Percentiles rank a stretch among this genome's conserved stretches.
These are phyloP conservation scores for Mugil cephalus DNA, from an alignment of 2,113 vertebrate genomes.

Conservation along the genomic window DNA sequence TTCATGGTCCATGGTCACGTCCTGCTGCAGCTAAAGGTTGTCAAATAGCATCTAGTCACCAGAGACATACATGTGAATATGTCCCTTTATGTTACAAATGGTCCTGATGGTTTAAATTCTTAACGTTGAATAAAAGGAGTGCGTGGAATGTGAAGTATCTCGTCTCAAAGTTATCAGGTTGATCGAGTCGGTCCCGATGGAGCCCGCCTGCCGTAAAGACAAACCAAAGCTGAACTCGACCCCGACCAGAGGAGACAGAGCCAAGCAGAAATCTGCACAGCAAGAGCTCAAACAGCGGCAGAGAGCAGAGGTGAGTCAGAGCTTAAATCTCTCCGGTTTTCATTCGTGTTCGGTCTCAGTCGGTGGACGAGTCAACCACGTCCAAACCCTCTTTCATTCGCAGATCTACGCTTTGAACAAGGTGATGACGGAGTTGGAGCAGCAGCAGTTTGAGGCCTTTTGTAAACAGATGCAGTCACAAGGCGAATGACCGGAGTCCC, in stretches of 20 bases:
- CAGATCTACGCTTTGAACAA: conserved; percentile 97
- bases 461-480: conserved; percentile 96
- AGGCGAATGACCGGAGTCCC: conserved; percentile 85
- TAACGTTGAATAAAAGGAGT: neutral
- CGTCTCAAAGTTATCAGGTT: neutral
- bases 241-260: conserved; percentile 88
- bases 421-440: conserved; percentile 97
- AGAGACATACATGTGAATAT: too few species aligned
- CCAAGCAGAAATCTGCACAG: conserved; percentile 91
- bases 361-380: neutral
- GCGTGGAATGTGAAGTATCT: neutral
- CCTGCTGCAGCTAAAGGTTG: too few species aligned
- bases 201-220: conserved; percentile 88
- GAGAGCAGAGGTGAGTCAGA: conserved; percentile 88
- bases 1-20: too few species aligned
- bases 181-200: conserved; percentile 81
- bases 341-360: neutral
- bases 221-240: conserved; percentile 89
- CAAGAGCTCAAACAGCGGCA: conserved; percentile 95
- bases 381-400: neutral
- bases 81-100: too few species aligned
- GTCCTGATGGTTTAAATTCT: neutral
- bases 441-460: conserved; percentile 97
- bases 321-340: neutral
- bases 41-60: too few species aligned